These are phyloP conservation scores for Brachionus plicatilis DNA, from an alignment of 1,140 invertebrate species.

Conservation along the genomic window DNA sequence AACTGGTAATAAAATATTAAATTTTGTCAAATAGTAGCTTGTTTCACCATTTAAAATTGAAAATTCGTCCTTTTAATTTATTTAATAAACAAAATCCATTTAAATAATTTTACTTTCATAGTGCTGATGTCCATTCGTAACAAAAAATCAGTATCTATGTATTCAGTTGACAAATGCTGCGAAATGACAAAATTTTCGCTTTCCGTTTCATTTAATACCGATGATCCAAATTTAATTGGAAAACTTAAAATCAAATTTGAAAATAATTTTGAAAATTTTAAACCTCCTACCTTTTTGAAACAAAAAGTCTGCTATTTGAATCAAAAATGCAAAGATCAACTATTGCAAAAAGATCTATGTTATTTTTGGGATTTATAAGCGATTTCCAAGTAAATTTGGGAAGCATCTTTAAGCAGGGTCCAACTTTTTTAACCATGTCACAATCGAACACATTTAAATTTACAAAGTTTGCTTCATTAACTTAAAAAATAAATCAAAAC, in stretches of 20 bases:
- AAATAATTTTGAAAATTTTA: not conserved
- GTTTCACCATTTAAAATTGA: not conserved
- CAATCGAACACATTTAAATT: not conserved
- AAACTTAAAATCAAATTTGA: not conserved
- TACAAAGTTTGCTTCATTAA: not conserved
- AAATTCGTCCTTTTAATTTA: slow-evolving; percentile 8
- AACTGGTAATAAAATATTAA: not conserved
- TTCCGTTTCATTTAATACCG: not conserved
- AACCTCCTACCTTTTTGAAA: not conserved
- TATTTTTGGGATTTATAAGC: not conserved
- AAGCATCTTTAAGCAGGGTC: slow-evolving; percentile 17
- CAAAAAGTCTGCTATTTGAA: not conserved
- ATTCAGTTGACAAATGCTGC: not conserved
- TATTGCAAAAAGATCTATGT: slow-evolving; percentile 3
- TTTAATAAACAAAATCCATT: not conserved
- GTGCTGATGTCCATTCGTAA: not conserved
- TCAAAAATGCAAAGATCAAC: slow-evolving; percentile 9
- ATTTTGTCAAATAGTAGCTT: not conserved
- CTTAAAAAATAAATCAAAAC: not conserved
- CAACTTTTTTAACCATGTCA: not conserved
- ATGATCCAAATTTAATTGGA: slow-evolving; percentile 2
- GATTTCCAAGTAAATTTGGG: slow-evolving; percentile 32
- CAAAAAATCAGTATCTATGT: not conserved
- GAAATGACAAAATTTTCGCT: slow-evolving; percentile 4
- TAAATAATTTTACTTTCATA: not conserved